These are phyloP conservation scores for Sander lucioperca DNA, from an alignment of 2,113 vertebrate genomes.

Conservation along the genomic window DNA sequence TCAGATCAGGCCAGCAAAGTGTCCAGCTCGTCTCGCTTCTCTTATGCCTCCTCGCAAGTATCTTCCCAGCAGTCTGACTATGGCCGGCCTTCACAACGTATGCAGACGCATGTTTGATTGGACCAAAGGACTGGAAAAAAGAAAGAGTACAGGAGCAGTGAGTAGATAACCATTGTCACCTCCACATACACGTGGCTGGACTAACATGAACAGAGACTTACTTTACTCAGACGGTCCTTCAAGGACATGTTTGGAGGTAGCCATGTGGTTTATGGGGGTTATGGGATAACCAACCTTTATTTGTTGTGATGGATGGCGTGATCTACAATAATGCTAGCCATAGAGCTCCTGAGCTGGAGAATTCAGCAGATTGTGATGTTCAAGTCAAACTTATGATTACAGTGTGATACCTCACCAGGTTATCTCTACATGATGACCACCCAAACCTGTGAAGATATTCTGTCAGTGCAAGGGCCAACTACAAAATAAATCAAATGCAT, in stretches of 20 bases:
- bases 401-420: slow-evolving; percentile 64
- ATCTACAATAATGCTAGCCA: slow-evolving; percentile 39
- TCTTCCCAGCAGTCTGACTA: slow-evolving; percentile 88
- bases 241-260: slow-evolving; percentile 56
- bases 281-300: slow-evolving; percentile 53
- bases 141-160: slow-evolving; percentile 31
- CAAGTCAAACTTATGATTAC: slow-evolving; percentile 56
- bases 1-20: slow-evolving; percentile 87
- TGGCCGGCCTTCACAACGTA: slow-evolving; percentile 88
- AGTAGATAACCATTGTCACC: slow-evolving; percentile 56
- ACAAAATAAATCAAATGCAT: slow-evolving; percentile 50
- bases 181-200: slow-evolving; percentile 56
- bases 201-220: slow-evolving; percentile 73
- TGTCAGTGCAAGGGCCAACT: slow-evolving; percentile 50
- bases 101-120: slow-evolving; percentile 94
- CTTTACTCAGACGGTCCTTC: slow-evolving; percentile 58
- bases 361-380: slow-evolving; percentile 67
- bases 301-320: slow-evolving; percentile 54
- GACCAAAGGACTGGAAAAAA: slow-evolving; percentile 23
- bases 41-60: slow-evolving; percentile 89
- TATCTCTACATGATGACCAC: slow-evolving; percentile 53
- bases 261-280: slow-evolving; percentile 45
- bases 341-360: slow-evolving; percentile 55
- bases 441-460: slow-evolving; percentile 63
- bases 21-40: slow-evolving; percentile 87